These are phyloP conservation scores for Andrena praecox DNA, from an alignment of 2,888 invertebrate genomes.

Conservation along the genomic window DNA sequence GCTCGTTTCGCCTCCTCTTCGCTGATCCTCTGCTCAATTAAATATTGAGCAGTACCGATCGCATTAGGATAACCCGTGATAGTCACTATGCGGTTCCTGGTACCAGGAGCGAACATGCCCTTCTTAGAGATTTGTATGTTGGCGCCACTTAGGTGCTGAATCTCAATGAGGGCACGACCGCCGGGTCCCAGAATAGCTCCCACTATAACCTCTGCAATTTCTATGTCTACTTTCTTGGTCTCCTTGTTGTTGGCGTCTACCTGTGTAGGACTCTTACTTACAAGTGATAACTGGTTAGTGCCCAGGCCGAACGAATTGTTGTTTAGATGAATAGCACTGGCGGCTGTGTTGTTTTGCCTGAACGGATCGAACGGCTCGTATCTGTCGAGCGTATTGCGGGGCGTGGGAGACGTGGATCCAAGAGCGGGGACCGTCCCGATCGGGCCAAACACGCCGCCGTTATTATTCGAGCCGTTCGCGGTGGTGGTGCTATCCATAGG, in stretches of 20 bases:
- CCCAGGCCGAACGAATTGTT: constrained; percentile 96
- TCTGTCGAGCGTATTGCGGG: constrained; percentile 90
- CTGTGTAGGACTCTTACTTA: constrained; percentile 93
- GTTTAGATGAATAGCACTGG: constrained; percentile 92
- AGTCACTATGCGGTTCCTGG: constrained; percentile 98
- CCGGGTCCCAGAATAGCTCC: constrained; percentile 98
- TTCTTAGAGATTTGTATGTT: constrained; percentile 99
- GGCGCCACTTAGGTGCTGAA: constrained; percentile 98
- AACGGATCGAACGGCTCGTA: constrained; percentile 91
- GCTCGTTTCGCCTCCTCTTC: constrained; percentile 98
- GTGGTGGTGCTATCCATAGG: constrained; percentile 86
- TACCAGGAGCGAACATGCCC: constrained; percentile 98
- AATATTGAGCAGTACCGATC: constrained; percentile 96
- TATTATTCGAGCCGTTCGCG: constrained; percentile 85
- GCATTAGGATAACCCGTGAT: constrained; percentile 95
- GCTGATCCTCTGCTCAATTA: constrained; percentile 98
- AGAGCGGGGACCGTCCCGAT: constrained; percentile 88
- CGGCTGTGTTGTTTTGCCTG: constrained; percentile 91
- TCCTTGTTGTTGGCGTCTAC: constrained; percentile 92
- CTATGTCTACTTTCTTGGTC: constrained; percentile 93
- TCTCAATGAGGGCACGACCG: constrained; percentile 98
- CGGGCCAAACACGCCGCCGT: constrained; percentile 92
- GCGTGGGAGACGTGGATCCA: constrained; percentile 89
- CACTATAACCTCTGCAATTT: constrained; percentile 98
- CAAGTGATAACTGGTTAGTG: constrained; percentile 90